Base-by-base conservation (phyloP, 2,113 vertebrate species). In the Scartelaos histophorus region DNA sequence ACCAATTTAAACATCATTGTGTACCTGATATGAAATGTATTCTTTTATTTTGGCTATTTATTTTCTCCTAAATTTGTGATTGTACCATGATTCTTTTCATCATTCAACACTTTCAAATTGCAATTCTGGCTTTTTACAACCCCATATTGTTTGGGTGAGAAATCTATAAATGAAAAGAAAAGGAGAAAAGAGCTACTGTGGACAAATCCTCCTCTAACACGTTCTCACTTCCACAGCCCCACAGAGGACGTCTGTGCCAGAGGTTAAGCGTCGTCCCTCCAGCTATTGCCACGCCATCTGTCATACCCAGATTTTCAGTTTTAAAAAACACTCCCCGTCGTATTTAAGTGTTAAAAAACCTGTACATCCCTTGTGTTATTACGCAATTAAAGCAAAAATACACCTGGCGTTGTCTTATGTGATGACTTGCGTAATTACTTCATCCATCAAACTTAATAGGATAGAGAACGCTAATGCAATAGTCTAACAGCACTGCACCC, bases 241-340 rank as follows among this genome's bases (percentile, higher is more conserved):
- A 7, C 58, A 62, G 70, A 80, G 38, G 76, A 67, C 72, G 62
- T 53, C 73, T 19, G 2, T 17, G 45, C 79, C 71, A 72, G 76
- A 81, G 81, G 77, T 78, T 66, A 82, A 79, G 66, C 29, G 13
- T 66, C 22, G 64, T 81, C 64, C 81, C 43, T 75, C 60, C 61
- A 71, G 69, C 71, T 35, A 68, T 60, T 69, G 62, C 54, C 68
- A 67, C 75, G 51, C 79, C 66, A 76, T 87, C 83, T 85, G 87
- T 87, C 74, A 74, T 65, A 54, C 78, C 79, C 66, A 54, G 13
- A 61, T 61, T 80, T 71, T 75, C 61, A 51, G 34, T 49, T 56
- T 56, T 66, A 71, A 58, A 61, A 76, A 75, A 73, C 11, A 43
- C 38, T 57, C 70, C 1, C 75, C 64, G 53, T n/a, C 19, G 53